Conservation (phyloP, 2,888 invertebrate species). For the Mamestra brassicae region DNA sequence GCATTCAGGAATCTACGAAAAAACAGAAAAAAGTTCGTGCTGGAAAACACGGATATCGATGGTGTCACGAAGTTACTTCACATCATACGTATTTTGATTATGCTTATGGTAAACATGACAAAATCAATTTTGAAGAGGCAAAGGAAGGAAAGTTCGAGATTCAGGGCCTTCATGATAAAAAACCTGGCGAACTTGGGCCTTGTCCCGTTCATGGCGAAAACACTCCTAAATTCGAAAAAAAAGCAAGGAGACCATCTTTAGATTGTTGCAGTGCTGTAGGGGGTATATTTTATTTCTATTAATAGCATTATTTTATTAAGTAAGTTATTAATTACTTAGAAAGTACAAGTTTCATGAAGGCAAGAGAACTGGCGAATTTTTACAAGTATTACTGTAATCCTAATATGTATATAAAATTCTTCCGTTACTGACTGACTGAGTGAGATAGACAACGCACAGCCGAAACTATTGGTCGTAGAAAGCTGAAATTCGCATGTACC, state of each 20-base stretch:
- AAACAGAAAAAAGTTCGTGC: constrained; percentile 80
- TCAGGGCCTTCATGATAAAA: constrained; percentile 76
- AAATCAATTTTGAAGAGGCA: constrained; percentile 73
- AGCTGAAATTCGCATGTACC: too few species aligned
- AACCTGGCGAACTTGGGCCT: constrained; percentile 55
- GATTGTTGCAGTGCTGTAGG: constrained; percentile 89
- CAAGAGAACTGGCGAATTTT: not conserved
- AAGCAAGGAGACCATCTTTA: constrained; percentile 79
- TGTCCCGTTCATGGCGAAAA: constrained; percentile 74
- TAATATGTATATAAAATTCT: too few species aligned
- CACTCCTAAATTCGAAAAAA: constrained; percentile 78
- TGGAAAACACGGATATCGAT: constrained; percentile 84
- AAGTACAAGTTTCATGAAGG: not conserved
- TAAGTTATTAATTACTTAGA: not conserved
- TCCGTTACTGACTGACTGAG: too few species aligned
- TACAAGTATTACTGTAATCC: not conserved
- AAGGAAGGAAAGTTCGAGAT: constrained; percentile 78
- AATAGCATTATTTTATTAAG: not conserved
- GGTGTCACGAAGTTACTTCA: constrained; percentile 86
- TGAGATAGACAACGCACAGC: too few species aligned
- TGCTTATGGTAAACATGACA: constrained; percentile 81
- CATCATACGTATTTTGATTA: constrained; percentile 86
- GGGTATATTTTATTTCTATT: constrained; percentile 66
- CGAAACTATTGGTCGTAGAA: too few species aligned
- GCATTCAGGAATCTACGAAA: constrained; percentile 66